These are phyloP conservation scores for Caerostris extrusa DNA, from an alignment of 1,140 invertebrate species.

Conservation along the genomic window DNA sequence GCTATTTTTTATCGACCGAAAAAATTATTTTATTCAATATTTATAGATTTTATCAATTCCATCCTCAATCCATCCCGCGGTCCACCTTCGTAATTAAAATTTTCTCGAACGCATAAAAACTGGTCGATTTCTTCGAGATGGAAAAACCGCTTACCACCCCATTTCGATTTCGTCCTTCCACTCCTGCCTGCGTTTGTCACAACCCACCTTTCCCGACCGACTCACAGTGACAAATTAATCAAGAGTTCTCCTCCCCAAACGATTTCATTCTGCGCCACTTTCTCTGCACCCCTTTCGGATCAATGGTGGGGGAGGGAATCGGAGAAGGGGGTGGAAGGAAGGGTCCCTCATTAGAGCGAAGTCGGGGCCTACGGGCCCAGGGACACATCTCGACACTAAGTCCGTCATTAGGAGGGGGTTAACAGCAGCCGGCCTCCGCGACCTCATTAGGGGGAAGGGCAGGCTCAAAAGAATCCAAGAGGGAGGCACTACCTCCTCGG, in stretches of 20 bases:
- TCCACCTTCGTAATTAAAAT: no score
- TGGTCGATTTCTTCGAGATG: no score
- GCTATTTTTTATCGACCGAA: no score
- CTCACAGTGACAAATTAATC: slow-evolving; percentile 14
- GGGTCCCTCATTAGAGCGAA: not conserved
- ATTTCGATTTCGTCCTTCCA: not conserved
- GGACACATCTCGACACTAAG: slow-evolving; percentile 61
- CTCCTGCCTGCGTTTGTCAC: not conserved
- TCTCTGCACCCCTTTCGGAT: not conserved
- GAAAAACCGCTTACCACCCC: no score
- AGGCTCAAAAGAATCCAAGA: not conserved
- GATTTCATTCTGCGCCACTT: not conserved
- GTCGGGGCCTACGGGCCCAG: slow-evolving; percentile 1
- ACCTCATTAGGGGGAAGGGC: slow-evolving; percentile 57
- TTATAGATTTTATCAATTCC: no score
- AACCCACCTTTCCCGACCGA: not conserved
- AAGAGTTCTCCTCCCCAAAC: not conserved
- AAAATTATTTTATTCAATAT: no score
- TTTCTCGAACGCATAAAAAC: no score
- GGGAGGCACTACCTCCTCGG: not conserved
- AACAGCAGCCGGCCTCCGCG: slow-evolving; percentile 35
- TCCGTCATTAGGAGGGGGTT: slow-evolving; percentile 68
- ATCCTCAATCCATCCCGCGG: no score
- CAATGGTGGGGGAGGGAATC: not conserved
- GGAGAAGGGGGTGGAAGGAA: not conserved